phyloP scores from a whole-genome alignment of 2,797 vertebrate genomes.

The Clarias platycephalus region DNA sequence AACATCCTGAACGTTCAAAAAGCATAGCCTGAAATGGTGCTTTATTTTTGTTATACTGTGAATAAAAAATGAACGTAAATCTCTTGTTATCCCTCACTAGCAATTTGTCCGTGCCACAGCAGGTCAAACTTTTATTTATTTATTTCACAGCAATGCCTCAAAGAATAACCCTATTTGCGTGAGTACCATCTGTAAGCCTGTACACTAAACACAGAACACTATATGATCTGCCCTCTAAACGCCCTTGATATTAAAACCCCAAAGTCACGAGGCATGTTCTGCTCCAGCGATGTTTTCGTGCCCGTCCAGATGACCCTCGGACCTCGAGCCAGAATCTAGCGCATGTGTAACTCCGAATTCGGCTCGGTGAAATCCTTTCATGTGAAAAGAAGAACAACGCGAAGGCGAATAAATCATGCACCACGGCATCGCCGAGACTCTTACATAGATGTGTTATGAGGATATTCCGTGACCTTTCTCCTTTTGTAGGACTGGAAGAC shows the following conservation, averaged over 20 bases:
- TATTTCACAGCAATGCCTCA: background rate
- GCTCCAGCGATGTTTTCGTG: background rate
- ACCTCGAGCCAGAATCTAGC: background rate
- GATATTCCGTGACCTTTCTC: background rate
- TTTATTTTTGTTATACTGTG: background rate
- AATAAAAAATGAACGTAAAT: background rate
- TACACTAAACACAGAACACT: background rate
- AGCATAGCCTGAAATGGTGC: background rate
- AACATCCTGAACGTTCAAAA: background rate
- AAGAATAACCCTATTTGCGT: background rate
- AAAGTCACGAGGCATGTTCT: background rate
- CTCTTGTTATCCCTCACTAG: slow-evolving; percentile 1
- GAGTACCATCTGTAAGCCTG: background rate
- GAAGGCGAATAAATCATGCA: background rate
- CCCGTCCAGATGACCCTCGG: background rate
- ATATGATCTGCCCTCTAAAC: background rate
- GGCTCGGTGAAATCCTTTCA: background rate
- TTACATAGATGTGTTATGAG: background rate
- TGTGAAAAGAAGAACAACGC: background rate
- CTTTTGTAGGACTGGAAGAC: background rate
- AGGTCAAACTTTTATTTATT: background rate
- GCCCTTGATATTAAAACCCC: background rate
- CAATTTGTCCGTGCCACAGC: background rate
- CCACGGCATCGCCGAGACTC: too few species aligned
- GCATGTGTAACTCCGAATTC: background rate